Percentiles rank a stretch among this genome's conserved stretches.
Conservation (phyloP, 2,113 vertebrate genomes). For the Ellobius talpinus region DNA sequence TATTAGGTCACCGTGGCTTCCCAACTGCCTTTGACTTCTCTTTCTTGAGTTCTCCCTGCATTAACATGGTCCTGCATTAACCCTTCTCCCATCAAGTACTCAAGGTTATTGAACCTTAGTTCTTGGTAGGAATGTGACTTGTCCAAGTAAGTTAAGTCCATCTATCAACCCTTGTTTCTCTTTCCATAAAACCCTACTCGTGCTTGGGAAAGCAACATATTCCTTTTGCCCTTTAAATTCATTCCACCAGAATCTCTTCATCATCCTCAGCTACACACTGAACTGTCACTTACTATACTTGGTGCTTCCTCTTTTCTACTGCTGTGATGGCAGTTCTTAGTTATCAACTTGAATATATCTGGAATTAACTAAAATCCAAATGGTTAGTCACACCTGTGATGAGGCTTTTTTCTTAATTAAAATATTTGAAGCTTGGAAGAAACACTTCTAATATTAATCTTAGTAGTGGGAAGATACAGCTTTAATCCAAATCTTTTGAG, state of each 20-base stretch:
- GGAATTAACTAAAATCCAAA: neutral
- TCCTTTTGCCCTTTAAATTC: neutral
- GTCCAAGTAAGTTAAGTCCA: neutral
- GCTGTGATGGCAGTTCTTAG: neutral
- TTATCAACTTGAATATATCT: neutral
- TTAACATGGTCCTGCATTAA: neutral
- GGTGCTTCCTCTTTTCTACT: neutral
- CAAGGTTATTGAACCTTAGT: neutral
- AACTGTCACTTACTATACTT: neutral
- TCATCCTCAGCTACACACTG: accelerated
- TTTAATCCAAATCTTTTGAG: neutral
- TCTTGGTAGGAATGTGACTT: neutral
- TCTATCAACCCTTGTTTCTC: neutral
- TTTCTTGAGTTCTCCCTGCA: neutral
- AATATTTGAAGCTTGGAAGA: neutral
- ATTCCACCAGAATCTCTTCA: neutral
- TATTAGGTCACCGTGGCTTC: neutral
- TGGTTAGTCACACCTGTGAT: neutral
- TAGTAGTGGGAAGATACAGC: neutral
- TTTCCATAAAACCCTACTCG: neutral
- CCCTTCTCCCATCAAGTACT: neutral
- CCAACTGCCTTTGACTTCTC: neutral
- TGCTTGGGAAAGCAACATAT: neutral
- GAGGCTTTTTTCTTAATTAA: neutral
- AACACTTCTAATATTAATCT: neutral